These are phyloP conservation scores for Agonopterix alstromeriana DNA, from an alignment of 2,888 invertebrate genomes.

Conservation along the genomic window DNA sequence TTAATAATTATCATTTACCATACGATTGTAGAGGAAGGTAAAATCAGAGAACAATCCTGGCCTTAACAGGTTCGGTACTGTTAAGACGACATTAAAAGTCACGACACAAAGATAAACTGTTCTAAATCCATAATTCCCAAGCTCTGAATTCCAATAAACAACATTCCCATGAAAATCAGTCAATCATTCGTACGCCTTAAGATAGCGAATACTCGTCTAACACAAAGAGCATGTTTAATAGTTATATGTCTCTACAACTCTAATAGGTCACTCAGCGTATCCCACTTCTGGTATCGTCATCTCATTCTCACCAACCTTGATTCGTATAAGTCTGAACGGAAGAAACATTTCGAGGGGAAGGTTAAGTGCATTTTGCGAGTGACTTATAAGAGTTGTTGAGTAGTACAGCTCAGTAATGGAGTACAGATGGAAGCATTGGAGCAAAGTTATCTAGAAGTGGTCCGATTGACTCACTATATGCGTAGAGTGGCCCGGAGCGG, in stretches of 20 bases:
- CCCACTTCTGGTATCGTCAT: background rate
- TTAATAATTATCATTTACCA: no score
- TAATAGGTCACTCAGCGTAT: background rate
- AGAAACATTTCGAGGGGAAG: no score
- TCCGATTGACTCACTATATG: slow-evolving; percentile 7
- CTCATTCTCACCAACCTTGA: background rate
- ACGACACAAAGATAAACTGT: no score
- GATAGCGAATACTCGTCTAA: slow-evolving; percentile 4
- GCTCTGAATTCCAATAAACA: background rate
- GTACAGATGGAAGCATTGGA: slow-evolving; percentile 2
- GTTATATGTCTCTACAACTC: slow-evolving; percentile 4
- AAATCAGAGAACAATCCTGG: no score
- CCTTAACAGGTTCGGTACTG: no score
- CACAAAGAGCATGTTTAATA: slow-evolving; percentile 14
- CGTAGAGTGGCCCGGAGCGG: slow-evolving; percentile 2
- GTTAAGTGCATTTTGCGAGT: background rate
- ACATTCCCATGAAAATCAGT: slow-evolving; percentile 6
- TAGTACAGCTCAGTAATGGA: slow-evolving; percentile 14
- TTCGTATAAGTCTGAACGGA: background rate
- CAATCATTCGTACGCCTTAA: slow-evolving; percentile 13
- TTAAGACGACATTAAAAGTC: no score
- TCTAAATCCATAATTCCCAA: no score
- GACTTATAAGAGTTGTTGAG: no score
- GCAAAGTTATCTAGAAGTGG: slow-evolving; percentile 6
- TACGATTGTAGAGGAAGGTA: no score